A percentile compares a stretch with the other conserved stretches of the same genome.
phyloP scores from a whole-genome alignment of 2,113 vertebrate species.

The Puffinus mauretanicus region DNA sequence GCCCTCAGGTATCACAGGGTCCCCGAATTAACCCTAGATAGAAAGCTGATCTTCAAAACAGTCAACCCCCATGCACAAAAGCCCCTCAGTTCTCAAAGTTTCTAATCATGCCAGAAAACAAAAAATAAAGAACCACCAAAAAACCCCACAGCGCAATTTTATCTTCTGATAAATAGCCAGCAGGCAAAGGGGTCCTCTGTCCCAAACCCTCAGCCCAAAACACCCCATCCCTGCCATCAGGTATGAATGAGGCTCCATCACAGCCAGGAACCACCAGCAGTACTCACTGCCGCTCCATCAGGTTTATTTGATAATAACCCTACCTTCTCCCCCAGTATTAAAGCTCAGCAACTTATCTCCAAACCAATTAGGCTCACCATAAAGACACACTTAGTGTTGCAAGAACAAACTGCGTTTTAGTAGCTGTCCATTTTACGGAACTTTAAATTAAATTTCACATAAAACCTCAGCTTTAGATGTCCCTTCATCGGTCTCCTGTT shows the following conservation, averaged over 20 bases:
- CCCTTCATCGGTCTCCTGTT: background rate
- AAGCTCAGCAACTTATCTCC: background rate
- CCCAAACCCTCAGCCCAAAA: background rate
- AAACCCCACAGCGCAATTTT: background rate
- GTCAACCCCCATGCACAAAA: background rate
- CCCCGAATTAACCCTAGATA: background rate
- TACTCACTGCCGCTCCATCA: background rate
- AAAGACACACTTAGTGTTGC: background rate
- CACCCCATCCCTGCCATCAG: rapidly evolving
- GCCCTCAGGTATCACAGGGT: background rate
- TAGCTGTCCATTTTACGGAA: background rate
- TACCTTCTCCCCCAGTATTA: background rate
- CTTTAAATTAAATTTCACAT: conserved; percentile 46
- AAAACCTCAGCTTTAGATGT: background rate
- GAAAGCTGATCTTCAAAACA: background rate
- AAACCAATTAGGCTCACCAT: background rate
- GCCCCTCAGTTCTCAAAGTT: background rate
- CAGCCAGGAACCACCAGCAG: background rate
- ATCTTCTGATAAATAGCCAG: background rate
- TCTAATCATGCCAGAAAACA: background rate
- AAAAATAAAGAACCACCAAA: background rate
- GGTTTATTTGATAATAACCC: background rate
- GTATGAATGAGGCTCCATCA: background rate
- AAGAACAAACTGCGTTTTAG: background rate
- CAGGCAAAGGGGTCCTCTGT: background rate